Conservation (phyloP, 2,797 vertebrate genomes). For the Melanotaenia trifasciata region DNA sequence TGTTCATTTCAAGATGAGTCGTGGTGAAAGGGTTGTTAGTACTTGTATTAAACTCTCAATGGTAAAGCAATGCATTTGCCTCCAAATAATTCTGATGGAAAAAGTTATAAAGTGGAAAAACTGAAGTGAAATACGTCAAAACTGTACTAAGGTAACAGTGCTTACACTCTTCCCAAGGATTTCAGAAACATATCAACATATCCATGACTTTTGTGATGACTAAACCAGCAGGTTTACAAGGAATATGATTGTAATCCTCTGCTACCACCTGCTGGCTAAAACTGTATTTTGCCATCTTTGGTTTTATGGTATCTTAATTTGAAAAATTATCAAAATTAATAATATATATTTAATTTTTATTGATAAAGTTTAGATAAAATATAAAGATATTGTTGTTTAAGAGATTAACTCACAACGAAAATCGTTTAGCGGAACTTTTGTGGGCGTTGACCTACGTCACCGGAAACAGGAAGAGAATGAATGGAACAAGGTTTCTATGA, state of each 20-base stretch:
- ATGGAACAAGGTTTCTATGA: slow-evolving; percentile 2
- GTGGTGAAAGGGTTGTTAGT: background rate
- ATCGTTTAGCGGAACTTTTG: background rate
- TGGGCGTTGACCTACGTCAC: slow-evolving; percentile 46
- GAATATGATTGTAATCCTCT: slow-evolving; percentile 25
- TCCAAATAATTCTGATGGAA: background rate
- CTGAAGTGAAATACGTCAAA: background rate
- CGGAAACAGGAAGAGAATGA: slow-evolving; percentile 71
- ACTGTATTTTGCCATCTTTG: rapidly evolving
- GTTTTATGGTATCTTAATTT: background rate
- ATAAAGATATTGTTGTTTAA: background rate
- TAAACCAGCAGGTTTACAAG: background rate
- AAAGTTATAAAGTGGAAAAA: background rate
- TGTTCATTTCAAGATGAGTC: background rate
- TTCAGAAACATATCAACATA: background rate
- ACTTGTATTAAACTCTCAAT: background rate
- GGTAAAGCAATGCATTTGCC: background rate
- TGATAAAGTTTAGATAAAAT: background rate
- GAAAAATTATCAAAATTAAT: background rate
- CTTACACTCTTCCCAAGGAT: background rate
- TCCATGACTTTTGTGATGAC: background rate
- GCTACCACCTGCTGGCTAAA: slow-evolving; percentile 59
- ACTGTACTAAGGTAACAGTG: background rate
- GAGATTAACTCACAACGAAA: background rate
- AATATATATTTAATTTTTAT: background rate